Conservation (phyloP, 2,888 invertebrate species). For the Netelia melanura region DNA sequence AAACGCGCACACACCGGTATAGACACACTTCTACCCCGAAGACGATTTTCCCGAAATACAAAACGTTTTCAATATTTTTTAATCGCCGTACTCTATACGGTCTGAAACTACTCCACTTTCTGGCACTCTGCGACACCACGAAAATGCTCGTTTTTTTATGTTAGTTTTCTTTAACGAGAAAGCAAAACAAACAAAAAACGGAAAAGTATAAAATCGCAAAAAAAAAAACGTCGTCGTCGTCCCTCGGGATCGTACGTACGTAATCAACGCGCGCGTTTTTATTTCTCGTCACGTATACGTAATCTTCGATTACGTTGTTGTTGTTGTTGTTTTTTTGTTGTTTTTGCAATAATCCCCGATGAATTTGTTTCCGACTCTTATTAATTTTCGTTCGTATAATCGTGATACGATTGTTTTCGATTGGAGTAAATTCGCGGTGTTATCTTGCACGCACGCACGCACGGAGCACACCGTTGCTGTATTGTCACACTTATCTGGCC, state of each 20-base stretch:
- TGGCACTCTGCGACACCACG: background rate
- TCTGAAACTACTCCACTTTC: background rate
- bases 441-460: slow-evolving; percentile 37
- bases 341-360: too few species aligned
- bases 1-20: slow-evolving; percentile 31
- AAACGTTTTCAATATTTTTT: background rate
- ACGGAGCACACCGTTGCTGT: too few species aligned
- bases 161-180: background rate
- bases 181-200: background rate
- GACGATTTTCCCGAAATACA: background rate
- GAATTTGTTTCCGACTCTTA: background rate
- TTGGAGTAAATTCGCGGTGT: slow-evolving; percentile 14
- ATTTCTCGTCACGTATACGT: too few species aligned
- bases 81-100: background rate
- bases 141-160: background rate
- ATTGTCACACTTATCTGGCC: slow-evolving; percentile 30
- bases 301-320: too few species aligned
- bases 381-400: background rate
- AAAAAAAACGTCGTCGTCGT: slow-evolving; percentile 11
- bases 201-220: background rate
- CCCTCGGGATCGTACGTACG: slow-evolving; percentile 12
- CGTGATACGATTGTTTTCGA: background rate
- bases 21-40: background rate
- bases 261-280: background rate
- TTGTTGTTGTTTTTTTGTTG: too few species aligned